Evolutionary conservation across 2,888 invertebrate species (phyloP).

Genomic region (Drosophila diplacantha): DNA sequence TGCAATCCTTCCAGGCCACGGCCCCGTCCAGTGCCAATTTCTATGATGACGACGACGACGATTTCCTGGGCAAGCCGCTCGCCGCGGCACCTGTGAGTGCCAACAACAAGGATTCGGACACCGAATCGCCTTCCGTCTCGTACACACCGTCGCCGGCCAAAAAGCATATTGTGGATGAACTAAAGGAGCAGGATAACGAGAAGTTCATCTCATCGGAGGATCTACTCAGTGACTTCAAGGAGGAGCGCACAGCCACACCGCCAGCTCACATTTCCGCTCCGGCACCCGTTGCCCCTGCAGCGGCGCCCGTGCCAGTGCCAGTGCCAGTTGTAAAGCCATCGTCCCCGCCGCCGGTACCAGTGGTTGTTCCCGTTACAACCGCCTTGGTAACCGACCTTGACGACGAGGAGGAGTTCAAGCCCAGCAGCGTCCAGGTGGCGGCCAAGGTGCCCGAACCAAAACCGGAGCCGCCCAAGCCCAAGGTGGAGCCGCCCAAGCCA

Average conservation of each 20-base stretch:
- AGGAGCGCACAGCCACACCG: slow-evolving; percentile 67
- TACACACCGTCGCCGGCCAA: slow-evolving; percentile 76
- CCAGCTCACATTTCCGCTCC: slow-evolving; percentile 29
- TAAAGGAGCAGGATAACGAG: slow-evolving; percentile 77
- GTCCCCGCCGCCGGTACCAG: slow-evolving; percentile 24
- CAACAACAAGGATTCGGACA: slow-evolving; percentile 74
- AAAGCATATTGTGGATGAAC: slow-evolving; percentile 73
- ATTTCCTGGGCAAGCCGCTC: slow-evolving; percentile 44
- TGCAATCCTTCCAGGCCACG: slow-evolving; percentile 56
- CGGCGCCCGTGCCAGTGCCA: background rate
- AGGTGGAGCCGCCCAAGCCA: slow-evolving; percentile 54
- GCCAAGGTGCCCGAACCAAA: slow-evolving; percentile 33
- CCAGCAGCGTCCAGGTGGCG: slow-evolving; percentile 35
- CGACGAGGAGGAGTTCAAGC: slow-evolving; percentile 62
- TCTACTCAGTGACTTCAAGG: slow-evolving; percentile 76
- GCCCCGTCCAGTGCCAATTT: slow-evolving; percentile 47
- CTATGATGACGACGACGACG: slow-evolving; percentile 51
- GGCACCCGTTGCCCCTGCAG: slow-evolving; percentile 3
- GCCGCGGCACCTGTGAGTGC: slow-evolving; percentile 29
- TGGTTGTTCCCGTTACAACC: slow-evolving; percentile 19
- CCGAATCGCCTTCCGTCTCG: slow-evolving; percentile 75
- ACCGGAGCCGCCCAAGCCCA: slow-evolving; percentile 50
- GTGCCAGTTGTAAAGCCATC: slow-evolving; percentile 5
- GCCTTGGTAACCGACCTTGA: slow-evolving; percentile 70
- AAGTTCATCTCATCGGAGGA: slow-evolving; percentile 78